Evolutionary conservation across 92 coral and sea anemone species (phyloP), one percentile per base, ranked within the genome.

Genomic region (Pocillopora grandis): DNA sequence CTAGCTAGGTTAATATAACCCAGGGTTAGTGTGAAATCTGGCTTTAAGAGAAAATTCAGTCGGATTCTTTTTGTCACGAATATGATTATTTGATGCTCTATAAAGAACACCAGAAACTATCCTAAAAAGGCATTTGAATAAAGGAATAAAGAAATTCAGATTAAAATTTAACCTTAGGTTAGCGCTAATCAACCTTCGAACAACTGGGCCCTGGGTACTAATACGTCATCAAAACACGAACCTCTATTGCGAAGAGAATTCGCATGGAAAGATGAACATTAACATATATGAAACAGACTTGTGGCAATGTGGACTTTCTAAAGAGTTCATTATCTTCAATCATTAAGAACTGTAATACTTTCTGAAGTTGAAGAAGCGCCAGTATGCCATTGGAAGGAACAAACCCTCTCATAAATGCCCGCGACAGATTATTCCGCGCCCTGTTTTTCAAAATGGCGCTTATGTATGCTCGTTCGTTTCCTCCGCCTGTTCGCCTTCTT

Each of bases 401-500:
- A 74, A 94, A 97, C 67, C 99, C 99, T 69, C 85, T 97, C 33
- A 93, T 97, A 37, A 96, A 93, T 57, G 99, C 99, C 74, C 87
- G 99, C 35, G 99, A 97, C 76, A 91, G 99, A 16, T 85, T 97
- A 60, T 97, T 97, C 85, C 98, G 99, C 83, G 99, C 98, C 66
- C 89, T 97, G 84, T 97, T 97, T 90, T 97, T 94, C 94, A 97
- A 97, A 72, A 92, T 97, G 94, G 95, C 98, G 89, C 97, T 97
- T 57, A 91, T 97, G 97, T 97, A 97, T 87, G 95, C 99, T 17
- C 93, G 99, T 36, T 90, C 97, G 58, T 91, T 97, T 75, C 94
- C 99, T 42, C 97, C 97, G 62, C 84, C 92, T 80, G 93, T 92
- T 71, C 96, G 99, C 37, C 81, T 87, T 71, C 90, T 97, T 72